Conservation (phyloP, 1,140 invertebrate genomes). For the Chrysopa pallens region DNA sequence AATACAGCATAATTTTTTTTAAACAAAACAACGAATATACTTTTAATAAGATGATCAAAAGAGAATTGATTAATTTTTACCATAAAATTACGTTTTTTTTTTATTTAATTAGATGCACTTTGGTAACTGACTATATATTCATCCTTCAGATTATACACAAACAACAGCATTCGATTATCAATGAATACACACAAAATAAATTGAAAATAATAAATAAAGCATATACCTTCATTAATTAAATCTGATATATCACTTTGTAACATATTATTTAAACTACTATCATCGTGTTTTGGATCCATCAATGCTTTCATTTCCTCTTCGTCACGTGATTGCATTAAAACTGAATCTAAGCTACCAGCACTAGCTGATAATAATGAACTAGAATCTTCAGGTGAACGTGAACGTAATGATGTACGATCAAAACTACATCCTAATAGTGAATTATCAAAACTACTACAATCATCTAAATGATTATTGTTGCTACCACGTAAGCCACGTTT, state of each 20-base stretch:
- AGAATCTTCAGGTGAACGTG: slow-evolving; percentile 45
- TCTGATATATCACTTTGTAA: slow-evolving; percentile 19
- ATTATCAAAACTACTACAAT: slow-evolving; percentile 26
- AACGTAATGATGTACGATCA: slow-evolving; percentile 39
- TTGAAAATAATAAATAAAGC: no score
- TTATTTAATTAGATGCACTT: no score
- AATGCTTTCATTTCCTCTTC: slow-evolving; percentile 48
- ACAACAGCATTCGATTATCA: no score
- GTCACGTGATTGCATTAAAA: slow-evolving; percentile 62
- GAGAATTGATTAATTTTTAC: no score
- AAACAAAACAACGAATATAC: no score
- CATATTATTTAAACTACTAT: slow-evolving; percentile 10
- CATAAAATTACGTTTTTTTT: no score
- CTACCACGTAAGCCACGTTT: slow-evolving; percentile 30
- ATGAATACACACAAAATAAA: no score
- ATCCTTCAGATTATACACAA: no score
- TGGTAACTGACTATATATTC: no score
- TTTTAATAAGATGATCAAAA: no score
- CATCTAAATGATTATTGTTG: slow-evolving; percentile 25
- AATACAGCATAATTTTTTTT: no score
- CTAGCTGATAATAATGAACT: slow-evolving; percentile 49
- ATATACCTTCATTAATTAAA: slow-evolving; percentile 7
- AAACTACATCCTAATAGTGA: slow-evolving; percentile 32
- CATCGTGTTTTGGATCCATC: slow-evolving; percentile 31
- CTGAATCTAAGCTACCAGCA: slow-evolving; percentile 67